Base-by-base conservation (phyloP, 2,113 vertebrate species). In the Protobothrops flavoviridis region DNA sequence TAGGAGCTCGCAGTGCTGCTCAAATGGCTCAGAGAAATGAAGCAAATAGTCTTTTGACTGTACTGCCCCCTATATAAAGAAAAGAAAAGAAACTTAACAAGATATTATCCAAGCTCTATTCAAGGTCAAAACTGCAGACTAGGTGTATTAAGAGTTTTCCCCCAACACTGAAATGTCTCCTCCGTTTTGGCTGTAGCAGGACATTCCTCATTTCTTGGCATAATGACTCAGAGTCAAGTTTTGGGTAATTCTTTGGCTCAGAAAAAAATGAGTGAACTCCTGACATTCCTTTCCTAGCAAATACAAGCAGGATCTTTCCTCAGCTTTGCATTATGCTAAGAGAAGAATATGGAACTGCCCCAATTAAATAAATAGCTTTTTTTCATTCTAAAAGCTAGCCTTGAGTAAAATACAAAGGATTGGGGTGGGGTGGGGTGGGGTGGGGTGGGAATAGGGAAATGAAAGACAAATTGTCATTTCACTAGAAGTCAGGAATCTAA, bases 41-140 rank as follows among this genome's bases (percentile, higher is more conserved):
- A 26, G 26, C 88, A 64, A 61, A n/a, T 29, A 29, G 53, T 57
- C 12, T 86, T 48, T 90, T 87, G 81, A 8, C 2, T 53, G 45
- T n/a, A 20, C 33, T 69, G n/a, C 61, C 87, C 61, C 89, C 56
- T 93, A 57, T 90, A 29, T 90, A 29, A 61, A 87, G 26, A 53
- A 61, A 87, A 23, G 29, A 74, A 59, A 52, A 23, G 89, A 86
- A 87, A 43, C 56, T 39, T 86, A 90, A 26, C 74, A 90, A 61
- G 81, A 87, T 86, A 21, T 43, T 10, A 48, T 52, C 88, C 43
- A 64, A 50, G 89, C 64, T 64, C 55, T 29, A n/a, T 26, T 93
- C 92, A 93, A 93, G 92, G 92, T 93, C 92, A 93, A 89, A 64
- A 56, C 17, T 6, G 29, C 26, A 85, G 53, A 39, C 2, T 57